phyloP scores from a whole-genome alignment of 2,888 invertebrate genomes.

The Drosophila maculinotata region DNA sequence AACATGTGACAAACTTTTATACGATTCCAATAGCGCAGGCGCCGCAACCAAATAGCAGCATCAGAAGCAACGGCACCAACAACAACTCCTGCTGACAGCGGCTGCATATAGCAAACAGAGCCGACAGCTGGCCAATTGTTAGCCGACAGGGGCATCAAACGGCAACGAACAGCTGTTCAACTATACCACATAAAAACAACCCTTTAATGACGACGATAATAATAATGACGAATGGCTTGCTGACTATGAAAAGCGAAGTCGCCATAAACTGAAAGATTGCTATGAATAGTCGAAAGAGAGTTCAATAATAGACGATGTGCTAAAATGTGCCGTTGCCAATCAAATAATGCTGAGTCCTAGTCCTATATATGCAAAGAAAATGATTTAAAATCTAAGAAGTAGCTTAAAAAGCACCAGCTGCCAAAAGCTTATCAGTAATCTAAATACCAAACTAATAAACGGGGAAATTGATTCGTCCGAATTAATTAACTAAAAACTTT shows the following conservation, averaged over 20 bases:
- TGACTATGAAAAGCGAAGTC: conserved; percentile 14
- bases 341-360: too few species aligned
- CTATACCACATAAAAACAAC: conserved; percentile 4
- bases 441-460: too few species aligned
- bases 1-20: conserved; percentile 68
- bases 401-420: too few species aligned
- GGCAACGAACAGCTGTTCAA: conserved; percentile 52
- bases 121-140: conserved; percentile 42
- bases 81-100: conserved; percentile 69
- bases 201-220: conserved; percentile 21
- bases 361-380: too few species aligned
- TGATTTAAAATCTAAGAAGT: too few species aligned
- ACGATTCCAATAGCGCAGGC: conserved; percentile 71
- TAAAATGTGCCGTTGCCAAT: too few species aligned
- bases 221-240: conserved; percentile 21
- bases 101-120: conserved; percentile 15
- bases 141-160: conserved; percentile 35
- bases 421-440: too few species aligned
- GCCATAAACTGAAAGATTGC: too few species aligned
- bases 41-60: conserved; percentile 32
- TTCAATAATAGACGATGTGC: too few species aligned
- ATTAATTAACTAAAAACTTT: too few species aligned
- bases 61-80: conserved; percentile 21
- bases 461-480: too few species aligned
- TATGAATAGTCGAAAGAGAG: too few species aligned